Evolutionary conservation across 2,113 vertebrate species (phyloP).

Genomic region (Entomyzon cyanotis): DNA sequence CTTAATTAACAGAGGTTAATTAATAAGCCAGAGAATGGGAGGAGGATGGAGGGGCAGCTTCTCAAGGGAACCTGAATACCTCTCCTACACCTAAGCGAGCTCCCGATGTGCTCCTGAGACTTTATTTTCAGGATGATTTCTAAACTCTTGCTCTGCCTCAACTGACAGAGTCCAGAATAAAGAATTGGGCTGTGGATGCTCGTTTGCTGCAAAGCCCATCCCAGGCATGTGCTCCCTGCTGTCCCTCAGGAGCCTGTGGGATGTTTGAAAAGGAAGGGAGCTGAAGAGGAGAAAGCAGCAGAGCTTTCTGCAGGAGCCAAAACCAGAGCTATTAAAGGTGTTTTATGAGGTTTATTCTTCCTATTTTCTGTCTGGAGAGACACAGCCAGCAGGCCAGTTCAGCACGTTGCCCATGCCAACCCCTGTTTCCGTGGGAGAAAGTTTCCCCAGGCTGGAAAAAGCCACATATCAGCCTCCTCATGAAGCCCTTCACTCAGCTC

Average conservation of each 20-base stretch:
- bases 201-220: background rate
- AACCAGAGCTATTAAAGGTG: background rate
- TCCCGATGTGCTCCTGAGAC: fast-evolving
- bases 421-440: background rate
- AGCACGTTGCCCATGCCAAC: fast-evolving
- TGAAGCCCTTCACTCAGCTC: background rate
- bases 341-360: background rate
- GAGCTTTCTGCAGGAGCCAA: background rate
- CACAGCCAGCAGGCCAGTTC: background rate
- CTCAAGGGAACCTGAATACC: background rate
- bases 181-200: fast-evolving
- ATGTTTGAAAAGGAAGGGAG: background rate
- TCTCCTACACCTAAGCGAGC: background rate
- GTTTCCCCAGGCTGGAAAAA: background rate
- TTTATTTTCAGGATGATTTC: background rate
- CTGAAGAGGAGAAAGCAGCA: background rate
- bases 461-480: background rate
- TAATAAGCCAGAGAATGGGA: slow-evolving; percentile 39
- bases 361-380: background rate
- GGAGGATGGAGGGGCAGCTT: slow-evolving; percentile 36
- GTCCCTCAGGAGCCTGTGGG: background rate
- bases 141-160: background rate
- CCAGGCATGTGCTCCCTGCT: fast-evolving
- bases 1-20: slow-evolving; percentile 63
- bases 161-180: background rate